Base-by-base conservation (phyloP, 2,113 vertebrate genomes). In the Cisticola juncidis region DNA sequence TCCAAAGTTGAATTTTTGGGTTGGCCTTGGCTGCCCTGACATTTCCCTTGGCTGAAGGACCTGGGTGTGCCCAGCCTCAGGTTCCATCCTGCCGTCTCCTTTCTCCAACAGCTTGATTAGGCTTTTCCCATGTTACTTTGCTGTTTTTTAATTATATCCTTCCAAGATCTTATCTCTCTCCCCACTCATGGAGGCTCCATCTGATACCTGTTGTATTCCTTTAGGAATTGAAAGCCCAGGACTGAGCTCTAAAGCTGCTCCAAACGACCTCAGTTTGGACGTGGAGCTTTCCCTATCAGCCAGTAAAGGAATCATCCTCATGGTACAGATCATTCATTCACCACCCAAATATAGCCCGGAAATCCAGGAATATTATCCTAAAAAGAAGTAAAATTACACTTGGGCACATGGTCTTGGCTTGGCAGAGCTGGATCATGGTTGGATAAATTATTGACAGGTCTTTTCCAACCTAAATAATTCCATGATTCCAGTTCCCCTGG, bases 11-110 rank as follows among this genome's bases (percentile, higher is more conserved):
- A 14, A 29, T 40, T 29, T 68, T 47, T n/a, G 57, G 38, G 19
- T 5, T 71, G 40, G 26, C 53, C 22, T n/a, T 11, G 35, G 33
- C 57, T 57, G 13, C 50, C 24, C 23, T 65, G n/a, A 4, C 1
- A 1, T 26, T 51, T 60, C 31, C 5, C 5, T 50, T 24, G 22
- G 31, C 12, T n/a, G 61, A 6, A 53, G 21, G 58, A 17, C 9
- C n/a, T 2, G 2, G 3, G 11, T 0, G 1, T 16, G 25, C 28
- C 36, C 36, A 54, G 4, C 12, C 19, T 7, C 23, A 1, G 47
- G 53, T 70, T 29, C 31, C 62, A 54, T 33, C 71, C 36, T 50
- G 17, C 44, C 33, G 61, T 22, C 57, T 62, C 38, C 60, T 61
- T 56, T 53, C 42, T 61, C 77, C 1, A 5, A 7, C 40, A 71